Base-by-base conservation (phyloP, 1,140 invertebrate species). In the Antheraea pernyi region DNA sequence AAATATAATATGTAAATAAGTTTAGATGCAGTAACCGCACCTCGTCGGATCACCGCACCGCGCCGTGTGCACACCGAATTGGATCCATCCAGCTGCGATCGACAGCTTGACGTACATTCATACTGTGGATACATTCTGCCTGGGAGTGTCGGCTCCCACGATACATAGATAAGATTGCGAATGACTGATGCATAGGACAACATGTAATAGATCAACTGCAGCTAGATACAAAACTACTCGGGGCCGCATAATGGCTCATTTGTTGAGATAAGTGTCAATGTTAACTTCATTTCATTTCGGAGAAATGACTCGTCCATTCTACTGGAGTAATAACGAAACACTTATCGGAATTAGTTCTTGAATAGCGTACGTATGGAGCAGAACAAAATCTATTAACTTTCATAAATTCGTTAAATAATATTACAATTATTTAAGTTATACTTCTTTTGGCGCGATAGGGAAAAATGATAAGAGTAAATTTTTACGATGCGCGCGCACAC, bases 121-220 rank as follows among this genome's bases (percentile, higher is more conserved):
- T 81, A 78, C 75, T 80, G 78, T 72, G 80, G 68, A 76, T 72
- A 74, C 70, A 73, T 65, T 72, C 58, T 74, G 70, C 73, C 79
- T 77, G 80, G 77, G 79, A 88, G 74, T 80, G 83, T 80, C 65
- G 73, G 76, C 83, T 91, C 89, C 84, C 89, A 91, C 89, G 89
- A 91, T 91, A 81, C 79, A 68, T 62, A 83, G 89, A 91, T 91
- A 88, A 91, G 87, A 90, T 90, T 86, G 81, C 81, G 80, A 82
- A 79, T 86, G 84, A 88, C 86, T 89, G 88, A 91, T 91, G 87
- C 85, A 74, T 88, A 88, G 85, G 81, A 89, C 88, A 91, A 88
- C 89, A 81, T 82, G 85, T 84, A 83, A 89, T 85, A 91, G 89
- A 91, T 91, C 86, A 83, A 80, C 76, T 78, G 77, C 80, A 79